Conservation (phyloP, 2,797 vertebrate genomes). For the Columba guinea region DNA sequence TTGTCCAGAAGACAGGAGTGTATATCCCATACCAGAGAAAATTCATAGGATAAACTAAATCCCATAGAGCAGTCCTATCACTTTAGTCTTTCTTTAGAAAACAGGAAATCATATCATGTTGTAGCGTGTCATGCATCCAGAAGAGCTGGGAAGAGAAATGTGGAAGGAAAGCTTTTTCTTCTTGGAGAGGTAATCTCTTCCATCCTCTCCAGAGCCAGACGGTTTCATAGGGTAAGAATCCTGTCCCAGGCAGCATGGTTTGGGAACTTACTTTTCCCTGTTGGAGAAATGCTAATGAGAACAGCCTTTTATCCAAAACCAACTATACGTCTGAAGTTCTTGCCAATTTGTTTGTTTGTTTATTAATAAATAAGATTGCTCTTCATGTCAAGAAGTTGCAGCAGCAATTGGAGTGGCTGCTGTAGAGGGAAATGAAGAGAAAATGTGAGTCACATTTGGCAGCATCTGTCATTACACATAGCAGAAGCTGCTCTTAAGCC, state of each 20-base stretch:
- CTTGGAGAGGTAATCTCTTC: neutral
- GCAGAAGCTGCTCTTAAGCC: conserved; percentile 3
- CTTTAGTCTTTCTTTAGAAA: neutral
- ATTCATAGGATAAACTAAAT: neutral
- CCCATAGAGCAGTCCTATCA: neutral
- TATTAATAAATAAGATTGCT: conserved; percentile 48
- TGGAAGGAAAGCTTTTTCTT: neutral
- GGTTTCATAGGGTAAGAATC: neutral
- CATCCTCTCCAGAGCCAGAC: neutral
- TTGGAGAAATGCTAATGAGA: conserved; percentile 9
- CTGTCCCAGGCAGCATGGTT: neutral
- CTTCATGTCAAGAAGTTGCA: conserved; percentile 18
- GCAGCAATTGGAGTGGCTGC: conserved; percentile 23
- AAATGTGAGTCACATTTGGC: conserved; percentile 32
- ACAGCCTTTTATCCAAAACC: neutral
- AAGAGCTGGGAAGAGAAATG: neutral
- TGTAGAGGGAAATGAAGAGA: neutral
- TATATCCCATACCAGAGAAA: neutral
- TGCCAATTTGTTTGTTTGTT: conserved; percentile 50
- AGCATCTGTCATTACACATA: conserved; percentile 3
- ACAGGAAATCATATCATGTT: neutral
- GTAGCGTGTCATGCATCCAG: neutral
- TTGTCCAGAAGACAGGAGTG: neutral
- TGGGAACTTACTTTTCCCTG: neutral
- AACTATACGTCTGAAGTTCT: conserved; percentile 6